Evolutionary conservation across 2,888 invertebrate species (phyloP), one percentile per base, ranked within the genome.

Genomic region (Nomada fabriciana): DNA sequence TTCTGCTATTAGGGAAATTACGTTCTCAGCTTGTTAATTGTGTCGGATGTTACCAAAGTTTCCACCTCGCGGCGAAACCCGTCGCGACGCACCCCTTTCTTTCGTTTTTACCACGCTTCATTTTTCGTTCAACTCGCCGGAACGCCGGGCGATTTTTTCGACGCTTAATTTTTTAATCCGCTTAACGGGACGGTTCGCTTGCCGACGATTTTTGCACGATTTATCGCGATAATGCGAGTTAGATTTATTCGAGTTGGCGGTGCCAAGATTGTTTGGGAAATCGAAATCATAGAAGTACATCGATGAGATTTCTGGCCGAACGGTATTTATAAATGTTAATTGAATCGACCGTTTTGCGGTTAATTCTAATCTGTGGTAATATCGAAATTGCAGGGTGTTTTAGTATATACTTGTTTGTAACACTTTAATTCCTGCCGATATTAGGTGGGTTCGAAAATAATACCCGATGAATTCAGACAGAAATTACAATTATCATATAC

Each of bases 1-100:
- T 74, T 68, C 78, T 29, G 85, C 89, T 89, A 88, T 88, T 84
- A 88, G 84, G 64, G 79, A 82, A 84, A 88, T 88, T 88, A 88
- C 82, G 67, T 79, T 69, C 71, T 53, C 72, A 59, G 73, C 53
- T 80, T 81, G 82, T 82, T 88, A 88, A 88, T 82, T 75, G 79
- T 43, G 60, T 53, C 69, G 43, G 81, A 75, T 75, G 75, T 73
- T 80, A 47, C 43, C 23, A 80, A 76, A 77, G 42, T 84, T 86
- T 47, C 69, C 63, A 60, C n/a, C 15, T 13, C 23, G 47, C 36
- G 70, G 63, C 29, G 57, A 65, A 74, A 67, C 65, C 23, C 65
- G 59, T 73, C 69, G 65, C 25, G 65, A 57, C 68, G 11, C 20
- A 2, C 0, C 25, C 13, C 3, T 55, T 20, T 23, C 10, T 3